phyloP scores from a whole-genome alignment of 2,113 vertebrate species.

The Eurystomus gularis region DNA sequence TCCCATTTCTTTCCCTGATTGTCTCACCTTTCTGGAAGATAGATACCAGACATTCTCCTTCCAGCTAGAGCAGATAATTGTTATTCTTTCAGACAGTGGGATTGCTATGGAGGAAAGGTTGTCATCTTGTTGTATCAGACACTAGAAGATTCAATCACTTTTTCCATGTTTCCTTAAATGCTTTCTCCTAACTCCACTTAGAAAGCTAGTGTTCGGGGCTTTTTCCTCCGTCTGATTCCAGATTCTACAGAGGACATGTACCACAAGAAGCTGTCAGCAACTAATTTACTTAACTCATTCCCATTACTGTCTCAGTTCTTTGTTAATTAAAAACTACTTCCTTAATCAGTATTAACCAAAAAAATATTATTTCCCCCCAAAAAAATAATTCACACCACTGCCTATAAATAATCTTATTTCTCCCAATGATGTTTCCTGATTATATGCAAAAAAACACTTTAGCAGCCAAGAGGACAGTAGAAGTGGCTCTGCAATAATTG shows the following conservation, averaged over 20 bases:
- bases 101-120: neutral
- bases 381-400: neutral
- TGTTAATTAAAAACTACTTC: neutral
- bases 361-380: neutral
- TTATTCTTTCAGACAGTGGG: neutral
- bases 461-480: neutral
- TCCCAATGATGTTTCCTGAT: neutral
- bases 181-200: neutral
- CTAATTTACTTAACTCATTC: neutral
- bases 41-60: neutral
- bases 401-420: neutral
- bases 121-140: neutral
- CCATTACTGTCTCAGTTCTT: rapidly evolving
- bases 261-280: neutral
- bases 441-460: neutral
- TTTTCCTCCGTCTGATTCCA: neutral
- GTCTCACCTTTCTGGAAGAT: neutral
- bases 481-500: neutral
- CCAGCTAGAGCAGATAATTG: neutral
- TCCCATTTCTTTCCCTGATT: neutral
- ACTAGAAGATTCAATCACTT: neutral
- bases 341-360: neutral
- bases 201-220: neutral
- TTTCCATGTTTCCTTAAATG: neutral
- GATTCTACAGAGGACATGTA: neutral